These are phyloP conservation scores for Strigops habroptila DNA, from an alignment of 2,113 vertebrate species.

Conservation along the genomic window DNA sequence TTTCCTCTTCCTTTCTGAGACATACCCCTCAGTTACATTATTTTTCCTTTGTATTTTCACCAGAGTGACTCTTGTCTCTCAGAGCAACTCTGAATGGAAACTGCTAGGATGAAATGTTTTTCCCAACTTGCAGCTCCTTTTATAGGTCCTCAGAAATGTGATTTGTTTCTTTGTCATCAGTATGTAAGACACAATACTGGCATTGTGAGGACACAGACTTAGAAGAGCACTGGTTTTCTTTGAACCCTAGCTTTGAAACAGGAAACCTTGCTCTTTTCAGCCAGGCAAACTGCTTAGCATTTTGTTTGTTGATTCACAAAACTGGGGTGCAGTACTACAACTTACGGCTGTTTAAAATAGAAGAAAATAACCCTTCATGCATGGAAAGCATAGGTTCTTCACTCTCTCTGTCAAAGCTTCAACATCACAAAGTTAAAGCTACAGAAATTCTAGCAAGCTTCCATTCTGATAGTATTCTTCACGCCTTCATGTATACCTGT, in stretches of 20 bases:
- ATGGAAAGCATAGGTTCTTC: background rate
- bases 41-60: background rate
- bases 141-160: background rate
- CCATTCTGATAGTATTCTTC: background rate
- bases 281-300: background rate
- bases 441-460: background rate
- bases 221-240: background rate
- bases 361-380: background rate
- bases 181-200: background rate
- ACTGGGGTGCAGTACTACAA: background rate
- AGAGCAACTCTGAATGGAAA: background rate
- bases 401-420: background rate
- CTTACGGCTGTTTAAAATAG: background rate
- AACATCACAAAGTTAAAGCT: background rate
- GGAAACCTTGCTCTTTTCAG: background rate
- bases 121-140: background rate
- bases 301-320: background rate
- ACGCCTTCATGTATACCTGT: constrained; percentile 61
- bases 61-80: background rate
- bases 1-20: background rate
- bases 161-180: background rate
- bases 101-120: background rate
- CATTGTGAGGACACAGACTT: background rate
- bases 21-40: background rate
- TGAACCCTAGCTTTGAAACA: background rate